Base-by-base conservation (phyloP, 1,140 invertebrate species). In the Lutraria rhynchaena region DNA sequence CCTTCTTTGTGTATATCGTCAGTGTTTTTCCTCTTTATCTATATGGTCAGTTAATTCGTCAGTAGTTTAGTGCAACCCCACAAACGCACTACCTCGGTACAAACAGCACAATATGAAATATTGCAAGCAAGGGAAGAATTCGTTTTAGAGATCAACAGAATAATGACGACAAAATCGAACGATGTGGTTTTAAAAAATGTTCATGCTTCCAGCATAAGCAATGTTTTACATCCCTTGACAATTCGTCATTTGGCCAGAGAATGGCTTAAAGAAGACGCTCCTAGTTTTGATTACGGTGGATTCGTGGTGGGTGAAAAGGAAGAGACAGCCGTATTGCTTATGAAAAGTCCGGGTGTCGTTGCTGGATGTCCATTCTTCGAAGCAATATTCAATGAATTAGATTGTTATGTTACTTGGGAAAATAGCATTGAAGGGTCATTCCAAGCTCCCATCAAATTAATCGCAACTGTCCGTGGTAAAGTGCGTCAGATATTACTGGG, bases 321-420 rank as follows among this genome's bases (percentile, higher is more conserved):
- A 51, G 91, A 91, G 65, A 87, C 70, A 3, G 91, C 91, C 17
- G 83, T 89, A 0, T 83, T 93, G 22, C 83, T 92, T 15, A 84
- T 90, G 61, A 93, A 93, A 85, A 84, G 85, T 51, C 41, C 85
- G 11, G 92, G 93, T 0, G 88, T 93, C 19, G 70, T 93, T 11
- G 93, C 93, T 17, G 93, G 93, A 0, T 71, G 86, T 35, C 93
- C 93, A 1, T 94, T 94, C 84, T 88, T 92, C 55, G 88, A 93
- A 74, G 92, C 92, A 3, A 69, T 94, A 5, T 93, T 92, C 75
- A 86, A 89, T 69, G 90, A 93, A 84, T 76, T 93, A 7, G 90
- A 92, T 51, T 92, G 92, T 77, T 49, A 27, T 24, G 88, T 93
- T 2, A 73, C 88, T 13, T 93, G 93, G 93, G 67, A 78, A 17